These are phyloP conservation scores for Caenorhabditis sp. DNA, from an alignment of 2,888 invertebrate genomes.

Conservation along the genomic window DNA sequence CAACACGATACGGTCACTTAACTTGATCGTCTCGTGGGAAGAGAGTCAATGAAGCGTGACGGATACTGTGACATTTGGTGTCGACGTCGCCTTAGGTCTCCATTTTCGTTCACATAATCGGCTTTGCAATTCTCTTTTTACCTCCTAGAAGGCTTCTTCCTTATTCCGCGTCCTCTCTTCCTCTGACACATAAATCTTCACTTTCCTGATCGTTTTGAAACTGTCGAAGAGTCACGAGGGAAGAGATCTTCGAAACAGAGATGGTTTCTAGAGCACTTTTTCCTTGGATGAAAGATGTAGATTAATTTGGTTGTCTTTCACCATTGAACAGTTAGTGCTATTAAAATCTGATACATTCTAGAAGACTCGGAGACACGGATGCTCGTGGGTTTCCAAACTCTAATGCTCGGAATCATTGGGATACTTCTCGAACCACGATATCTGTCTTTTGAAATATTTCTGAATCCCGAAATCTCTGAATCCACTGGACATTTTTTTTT, in stretches of 20 bases:
- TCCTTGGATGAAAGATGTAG: background rate
- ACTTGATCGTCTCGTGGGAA: background rate
- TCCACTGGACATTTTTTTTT: too few species aligned
- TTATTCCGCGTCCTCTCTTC: slow-evolving; percentile 32
- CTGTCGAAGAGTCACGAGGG: slow-evolving; percentile 1
- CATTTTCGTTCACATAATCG: slow-evolving; percentile 34
- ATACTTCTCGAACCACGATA: too few species aligned
- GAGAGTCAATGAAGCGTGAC: slow-evolving; percentile 35
- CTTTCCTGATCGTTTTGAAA: slow-evolving; percentile 21
- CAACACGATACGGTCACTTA: slow-evolving; percentile 29
- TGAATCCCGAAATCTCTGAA: too few species aligned
- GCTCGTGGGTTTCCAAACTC: too few species aligned
- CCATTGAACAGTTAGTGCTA: too few species aligned
- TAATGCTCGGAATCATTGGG: too few species aligned
- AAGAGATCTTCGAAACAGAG: background rate
- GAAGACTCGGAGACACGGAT: too few species aligned
- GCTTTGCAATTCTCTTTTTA: slow-evolving; percentile 30
- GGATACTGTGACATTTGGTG: slow-evolving; percentile 39
- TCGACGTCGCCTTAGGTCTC: slow-evolving; percentile 11
- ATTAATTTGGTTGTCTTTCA: too few species aligned
- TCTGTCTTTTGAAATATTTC: too few species aligned
- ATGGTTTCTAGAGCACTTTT: background rate
- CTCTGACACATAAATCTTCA: slow-evolving; percentile 34
- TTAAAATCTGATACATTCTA: too few species aligned
- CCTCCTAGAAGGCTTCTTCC: slow-evolving; percentile 23